Evolutionary conservation across 2,113 vertebrate species (phyloP).

Genomic region (Amphilophus citrinellus): DNA sequence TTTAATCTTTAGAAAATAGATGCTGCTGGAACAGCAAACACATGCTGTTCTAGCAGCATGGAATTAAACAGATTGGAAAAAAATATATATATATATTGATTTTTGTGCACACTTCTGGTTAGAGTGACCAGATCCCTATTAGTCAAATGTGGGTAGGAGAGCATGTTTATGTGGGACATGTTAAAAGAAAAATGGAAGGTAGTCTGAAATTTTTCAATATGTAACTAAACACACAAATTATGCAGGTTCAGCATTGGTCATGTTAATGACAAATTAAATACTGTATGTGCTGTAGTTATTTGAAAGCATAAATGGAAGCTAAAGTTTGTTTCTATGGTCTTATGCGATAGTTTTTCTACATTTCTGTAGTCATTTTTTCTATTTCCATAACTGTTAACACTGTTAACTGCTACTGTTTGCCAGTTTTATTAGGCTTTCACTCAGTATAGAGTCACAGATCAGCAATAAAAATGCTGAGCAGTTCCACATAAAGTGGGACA

Average conservation of each 20-base stretch:
- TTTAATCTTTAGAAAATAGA: neutral
- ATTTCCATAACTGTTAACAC: neutral
- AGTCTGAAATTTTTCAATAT: neutral
- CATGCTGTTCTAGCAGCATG: neutral
- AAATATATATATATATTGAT: too few relatives aligned
- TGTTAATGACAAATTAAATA: rapidly evolving
- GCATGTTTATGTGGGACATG: too few relatives aligned
- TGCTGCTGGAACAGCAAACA: too few relatives aligned
- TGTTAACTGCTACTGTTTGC: neutral
- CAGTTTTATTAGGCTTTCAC: neutral
- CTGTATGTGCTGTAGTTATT: neutral
- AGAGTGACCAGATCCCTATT: too few relatives aligned
- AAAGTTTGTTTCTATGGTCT: rapidly evolving
- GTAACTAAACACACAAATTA: rapidly evolving
- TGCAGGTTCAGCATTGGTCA: too few relatives aligned
- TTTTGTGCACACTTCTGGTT: too few relatives aligned
- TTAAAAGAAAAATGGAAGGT: too few relatives aligned
- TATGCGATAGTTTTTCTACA: rapidly evolving
- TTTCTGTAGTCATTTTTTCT: neutral
- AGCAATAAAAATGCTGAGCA: neutral
- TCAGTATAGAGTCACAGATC: neutral
- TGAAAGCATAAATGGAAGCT: neutral
- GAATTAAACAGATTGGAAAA: neutral
- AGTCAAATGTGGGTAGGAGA: too few relatives aligned
- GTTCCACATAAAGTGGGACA: neutral